These are phyloP conservation scores for Candidula unifasciata DNA, from an alignment of 2,888 invertebrate genomes.

Conservation along the genomic window DNA sequence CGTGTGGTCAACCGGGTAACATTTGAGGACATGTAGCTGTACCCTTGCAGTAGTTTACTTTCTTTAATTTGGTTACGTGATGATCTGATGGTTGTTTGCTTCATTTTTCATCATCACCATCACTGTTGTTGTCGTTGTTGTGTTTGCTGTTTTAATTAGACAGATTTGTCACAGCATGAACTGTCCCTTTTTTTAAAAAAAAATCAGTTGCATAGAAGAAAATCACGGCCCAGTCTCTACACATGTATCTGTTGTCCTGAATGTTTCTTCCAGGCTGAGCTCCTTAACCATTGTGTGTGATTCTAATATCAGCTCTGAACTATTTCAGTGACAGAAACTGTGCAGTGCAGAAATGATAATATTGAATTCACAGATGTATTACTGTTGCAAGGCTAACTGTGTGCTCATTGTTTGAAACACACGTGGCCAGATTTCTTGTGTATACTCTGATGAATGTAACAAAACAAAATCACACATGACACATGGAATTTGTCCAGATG, in stretches of 20 bases:
- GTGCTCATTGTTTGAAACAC: too few relatives aligned
- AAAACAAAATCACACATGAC: too few relatives aligned
- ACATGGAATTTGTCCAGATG: too few relatives aligned
- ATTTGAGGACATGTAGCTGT: constrained; percentile 51
- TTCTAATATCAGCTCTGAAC: too few relatives aligned
- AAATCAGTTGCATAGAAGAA: neutral
- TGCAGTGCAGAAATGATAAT: too few relatives aligned
- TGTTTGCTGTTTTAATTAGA: constrained; percentile 27
- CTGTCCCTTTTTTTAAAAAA: constrained; percentile 10
- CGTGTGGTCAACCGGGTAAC: constrained; percentile 52
- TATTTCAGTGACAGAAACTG: too few relatives aligned
- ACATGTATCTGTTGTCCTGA: constrained; percentile 6
- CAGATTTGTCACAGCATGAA: constrained; percentile 35
- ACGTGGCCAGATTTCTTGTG: too few relatives aligned
- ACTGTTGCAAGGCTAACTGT: too few relatives aligned
- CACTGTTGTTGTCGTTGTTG: constrained; percentile 31
- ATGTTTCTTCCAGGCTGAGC: neutral
- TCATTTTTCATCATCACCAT: constrained; percentile 42
- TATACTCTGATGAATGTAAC: too few relatives aligned
- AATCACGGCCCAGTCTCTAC: constrained; percentile 46
- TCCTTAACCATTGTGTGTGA: neutral
- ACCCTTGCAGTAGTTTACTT: neutral
- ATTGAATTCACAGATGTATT: too few relatives aligned
- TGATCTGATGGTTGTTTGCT: constrained; percentile 19
- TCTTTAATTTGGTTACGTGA: constrained; percentile 24